Percentiles rank a stretch among this genome's conserved stretches.
Conservation (phyloP, 2,113 vertebrate genomes). For the Pycnonotus jocosus region DNA sequence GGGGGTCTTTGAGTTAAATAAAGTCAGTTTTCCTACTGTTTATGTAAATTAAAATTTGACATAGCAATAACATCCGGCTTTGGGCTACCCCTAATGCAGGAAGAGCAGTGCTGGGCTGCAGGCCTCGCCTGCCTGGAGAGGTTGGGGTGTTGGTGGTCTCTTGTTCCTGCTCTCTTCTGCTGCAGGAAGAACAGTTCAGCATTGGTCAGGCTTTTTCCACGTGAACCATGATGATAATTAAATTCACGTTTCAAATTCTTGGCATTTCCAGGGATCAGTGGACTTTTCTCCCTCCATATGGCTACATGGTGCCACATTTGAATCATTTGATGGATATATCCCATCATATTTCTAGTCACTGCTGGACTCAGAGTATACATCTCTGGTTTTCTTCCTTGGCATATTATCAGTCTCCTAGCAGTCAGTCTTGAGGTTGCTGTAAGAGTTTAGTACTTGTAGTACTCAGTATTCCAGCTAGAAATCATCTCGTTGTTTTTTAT, state of each 20-base stretch:
- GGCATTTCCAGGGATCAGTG: not conserved
- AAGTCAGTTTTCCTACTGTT: not conserved
- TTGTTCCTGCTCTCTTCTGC: not conserved
- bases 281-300: not conserved
- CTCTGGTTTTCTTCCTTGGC: not conserved
- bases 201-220: not conserved
- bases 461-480: not conserved
- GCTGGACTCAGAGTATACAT: not conserved
- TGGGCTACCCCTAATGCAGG: not conserved
- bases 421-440: not conserved
- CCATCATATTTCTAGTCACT: not conserved
- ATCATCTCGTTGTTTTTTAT: not conserved
- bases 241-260: not conserved
- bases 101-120: too few species aligned
- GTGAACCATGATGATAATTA: fast-evolving
- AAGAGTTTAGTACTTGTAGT: not conserved
- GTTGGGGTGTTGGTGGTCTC: fast-evolving
- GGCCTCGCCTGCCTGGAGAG: not conserved
- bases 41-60: not conserved
- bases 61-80: not conserved
- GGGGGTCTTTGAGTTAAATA: not conserved
- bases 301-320: not conserved
- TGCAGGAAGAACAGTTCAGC: not conserved
- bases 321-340: not conserved
- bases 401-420: not conserved